Base-by-base conservation (phyloP, 2,113 vertebrate genomes). In the Crocuta crocuta region DNA sequence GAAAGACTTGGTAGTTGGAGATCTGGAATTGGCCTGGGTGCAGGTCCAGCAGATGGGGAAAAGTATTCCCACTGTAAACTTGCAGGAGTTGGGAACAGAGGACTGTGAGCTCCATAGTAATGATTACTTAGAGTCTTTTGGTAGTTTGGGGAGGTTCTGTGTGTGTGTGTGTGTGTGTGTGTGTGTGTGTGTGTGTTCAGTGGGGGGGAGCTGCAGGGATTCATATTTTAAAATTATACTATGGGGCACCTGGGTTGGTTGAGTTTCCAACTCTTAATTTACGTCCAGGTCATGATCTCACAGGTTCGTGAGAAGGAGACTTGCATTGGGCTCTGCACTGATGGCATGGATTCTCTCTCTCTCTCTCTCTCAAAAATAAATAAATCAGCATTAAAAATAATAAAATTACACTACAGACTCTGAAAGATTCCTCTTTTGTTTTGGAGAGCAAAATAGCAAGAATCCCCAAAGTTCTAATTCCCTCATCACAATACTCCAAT, bases 181-280 rank as follows among this genome's bases (percentile, higher is more conserved):
- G 31, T 31, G 26, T 66, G 28, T 66, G 26, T 66, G 63, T 65
- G 26, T 65, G 61, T 63, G 61, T 63, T 39, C 7, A 61, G 39
- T 74, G 9, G 5, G 15, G 19, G 1, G 8, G 35, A 61, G 53
- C 8, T 35, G 0, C 6, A 84, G 70, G 12, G 0, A 11, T 63
- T 80, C 66, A 74, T 76, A 66, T 88, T 94, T 96, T 73, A 50
- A 70, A 90, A 76, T 94, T 70, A 55, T 58, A 15, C 24, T 63
- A 12, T 10, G 58, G 58, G 58, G 21, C 58, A 61, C 8, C 58
- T 61, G 21, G 58, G 58, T 61, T 23, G 58, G 58, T 24, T 61
- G 58, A 61, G 58, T 61, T 2, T 61, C 21, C 7, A 61, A 61
- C 58, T 61, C 21, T 61, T 24, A 61, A 61, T 61, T 61, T 61